Conservation (phyloP, 2,888 invertebrate genomes). For the Rhaphigaster nebulosa region DNA sequence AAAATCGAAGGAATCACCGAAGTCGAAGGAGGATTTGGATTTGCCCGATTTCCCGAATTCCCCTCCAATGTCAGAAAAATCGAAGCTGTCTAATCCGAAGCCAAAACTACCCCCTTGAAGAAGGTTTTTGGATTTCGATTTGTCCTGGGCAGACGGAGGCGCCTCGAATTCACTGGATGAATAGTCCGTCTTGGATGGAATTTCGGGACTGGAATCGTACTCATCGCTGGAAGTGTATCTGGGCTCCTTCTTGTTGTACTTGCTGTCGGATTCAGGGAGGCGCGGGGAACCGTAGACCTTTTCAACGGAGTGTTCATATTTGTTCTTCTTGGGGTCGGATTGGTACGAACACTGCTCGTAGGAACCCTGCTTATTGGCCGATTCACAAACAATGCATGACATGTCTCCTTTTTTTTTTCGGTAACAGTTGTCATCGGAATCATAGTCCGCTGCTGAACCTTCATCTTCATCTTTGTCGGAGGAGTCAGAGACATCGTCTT, state of each 20-base stretch:
- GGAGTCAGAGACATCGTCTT: slow-evolving; percentile 49
- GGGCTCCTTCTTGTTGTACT: slow-evolving; percentile 11
- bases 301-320: slow-evolving; percentile 68
- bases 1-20: slow-evolving; percentile 41
- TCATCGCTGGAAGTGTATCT: background rate
- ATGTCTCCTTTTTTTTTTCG: slow-evolving; percentile 62
- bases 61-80: slow-evolving; percentile 21
- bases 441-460: slow-evolving; percentile 54
- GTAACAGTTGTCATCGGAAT: slow-evolving; percentile 61
- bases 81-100: slow-evolving; percentile 33
- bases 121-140: background rate
- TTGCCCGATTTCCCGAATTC: background rate
- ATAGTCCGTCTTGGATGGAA: slow-evolving; percentile 39
- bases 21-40: background rate
- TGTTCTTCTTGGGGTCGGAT: slow-evolving; percentile 79
- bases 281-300: slow-evolving; percentile 65
- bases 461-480: slow-evolving; percentile 56
- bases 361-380: slow-evolving; percentile 81
- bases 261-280: slow-evolving; percentile 22
- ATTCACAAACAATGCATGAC: slow-evolving; percentile 79
- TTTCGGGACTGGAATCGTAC: slow-evolving; percentile 42
- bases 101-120: slow-evolving; percentile 37
- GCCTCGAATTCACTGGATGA: background rate
- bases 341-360: slow-evolving; percentile 87
- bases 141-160: background rate